Percentiles rank a stretch among this genome's conserved stretches.
Conservation (phyloP, 2,797 vertebrate species). For the Enteromius radiatus region DNA sequence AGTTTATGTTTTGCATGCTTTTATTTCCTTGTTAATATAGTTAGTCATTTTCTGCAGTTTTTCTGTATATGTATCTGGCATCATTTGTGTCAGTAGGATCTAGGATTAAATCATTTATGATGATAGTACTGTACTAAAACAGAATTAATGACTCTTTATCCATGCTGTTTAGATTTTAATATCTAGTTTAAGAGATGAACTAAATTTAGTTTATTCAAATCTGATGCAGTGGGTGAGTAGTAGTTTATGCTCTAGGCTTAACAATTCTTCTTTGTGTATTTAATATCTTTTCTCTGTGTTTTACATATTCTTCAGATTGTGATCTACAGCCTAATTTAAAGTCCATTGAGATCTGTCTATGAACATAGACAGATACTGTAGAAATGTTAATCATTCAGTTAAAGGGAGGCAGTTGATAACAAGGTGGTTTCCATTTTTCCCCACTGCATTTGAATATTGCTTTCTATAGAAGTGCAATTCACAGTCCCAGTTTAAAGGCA, state of each 20-base stretch:
- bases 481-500: not conserved
- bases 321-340: not conserved
- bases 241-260: constrained; percentile 12
- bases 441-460: constrained; percentile 15
- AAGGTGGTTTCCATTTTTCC: not conserved
- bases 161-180: not conserved
- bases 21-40: not conserved
- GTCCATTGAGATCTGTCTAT: not conserved
- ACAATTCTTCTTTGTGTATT: not conserved
- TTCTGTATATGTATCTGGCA: not conserved
- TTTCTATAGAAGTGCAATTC: not conserved
- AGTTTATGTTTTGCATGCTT: constrained; percentile 15
- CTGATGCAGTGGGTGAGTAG: not conserved
- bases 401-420: not conserved
- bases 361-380: not conserved
- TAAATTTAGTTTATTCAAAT: not conserved
- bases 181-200: not conserved
- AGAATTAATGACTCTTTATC: no score
- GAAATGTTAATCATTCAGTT: not conserved
- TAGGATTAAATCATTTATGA: not conserved
- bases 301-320: not conserved
- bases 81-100: not conserved
- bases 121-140: not conserved
- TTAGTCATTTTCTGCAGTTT: no score
- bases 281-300: not conserved